Evolutionary conservation across 2,113 vertebrate genomes (phyloP), one percentile per base, ranked within the genome.

Genomic region (Oryzias javanicus): DNA sequence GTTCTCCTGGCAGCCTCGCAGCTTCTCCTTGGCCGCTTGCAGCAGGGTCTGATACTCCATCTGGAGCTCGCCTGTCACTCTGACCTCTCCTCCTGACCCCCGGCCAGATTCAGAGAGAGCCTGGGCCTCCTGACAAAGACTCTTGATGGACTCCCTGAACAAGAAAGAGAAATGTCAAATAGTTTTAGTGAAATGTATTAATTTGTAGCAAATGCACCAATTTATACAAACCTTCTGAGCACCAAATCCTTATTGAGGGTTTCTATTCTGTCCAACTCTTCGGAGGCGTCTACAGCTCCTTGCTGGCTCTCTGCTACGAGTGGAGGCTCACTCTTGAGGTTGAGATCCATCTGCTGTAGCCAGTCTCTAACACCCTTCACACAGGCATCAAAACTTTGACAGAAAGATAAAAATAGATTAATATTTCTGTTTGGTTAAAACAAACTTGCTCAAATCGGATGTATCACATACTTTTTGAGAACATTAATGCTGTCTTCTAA

Each of bases 251-350:
- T 93, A 56, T 96, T 89, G 67, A 99, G 92, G 79, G 93, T 92
- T 79, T 98, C 94, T 48, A 95, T 83, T 78, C 87, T 94, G 66
- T 94, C 92, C 59, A 98, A 91, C 82, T 98, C 95, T 1, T 91
- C 91, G 78, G 91, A 93, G 88, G 91, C 89, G 73, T 94, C 95
- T 10, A 89, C 82, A 70, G 91, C 68, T 70, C 90, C 91, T 55
- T 92, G 91, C 60, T 93, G 94, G 66, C 55, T 90, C 60, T 93
- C 94, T 51, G 86, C 92, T 62, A 91, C 74, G 49, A 90, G 48
- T 82, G 61, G 41, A 76, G 71, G 82, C 79, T 97, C 94, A 20
- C 90, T 91, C 71, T 59, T 92, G 74, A 97, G 87, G 57, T 87
- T 92, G 81, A 92, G 89, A 73, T 94, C 90, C 92, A 95, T 94